Conservation (phyloP, 2,888 invertebrate genomes). For the Tipula confusa region DNA sequence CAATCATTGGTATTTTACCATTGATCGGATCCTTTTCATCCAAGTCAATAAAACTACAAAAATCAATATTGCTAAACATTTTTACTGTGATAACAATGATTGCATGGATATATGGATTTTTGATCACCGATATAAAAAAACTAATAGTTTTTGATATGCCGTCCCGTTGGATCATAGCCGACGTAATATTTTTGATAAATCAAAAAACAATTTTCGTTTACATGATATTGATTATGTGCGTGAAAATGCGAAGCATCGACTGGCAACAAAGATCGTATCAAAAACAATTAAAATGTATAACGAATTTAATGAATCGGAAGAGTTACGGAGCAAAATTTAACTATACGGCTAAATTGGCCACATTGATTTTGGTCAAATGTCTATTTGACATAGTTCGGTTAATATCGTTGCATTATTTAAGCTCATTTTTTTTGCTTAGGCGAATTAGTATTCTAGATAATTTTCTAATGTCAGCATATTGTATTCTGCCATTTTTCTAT, state of each 20-base stretch:
- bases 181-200: background rate
- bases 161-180: background rate
- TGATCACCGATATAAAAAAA: background rate
- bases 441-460: background rate
- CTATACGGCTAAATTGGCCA: background rate
- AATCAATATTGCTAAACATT: background rate
- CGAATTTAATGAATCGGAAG: background rate
- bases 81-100: background rate
- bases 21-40: background rate
- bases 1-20: background rate
- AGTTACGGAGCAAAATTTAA: background rate
- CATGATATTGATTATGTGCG: background rate
- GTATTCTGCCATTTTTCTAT: background rate
- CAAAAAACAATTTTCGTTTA: background rate
- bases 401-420: background rate
- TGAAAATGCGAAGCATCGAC: background rate
- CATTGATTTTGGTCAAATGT: background rate
- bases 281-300: background rate
- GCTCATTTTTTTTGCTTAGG: background rate
- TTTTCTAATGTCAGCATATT: background rate
- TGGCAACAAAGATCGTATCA: background rate
- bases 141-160: background rate
- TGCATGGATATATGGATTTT: background rate
- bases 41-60: background rate
- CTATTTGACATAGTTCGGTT: background rate